These are phyloP conservation scores for Lycocerus yunnanus DNA, from an alignment of 2,888 invertebrate genomes.

Conservation along the genomic window DNA sequence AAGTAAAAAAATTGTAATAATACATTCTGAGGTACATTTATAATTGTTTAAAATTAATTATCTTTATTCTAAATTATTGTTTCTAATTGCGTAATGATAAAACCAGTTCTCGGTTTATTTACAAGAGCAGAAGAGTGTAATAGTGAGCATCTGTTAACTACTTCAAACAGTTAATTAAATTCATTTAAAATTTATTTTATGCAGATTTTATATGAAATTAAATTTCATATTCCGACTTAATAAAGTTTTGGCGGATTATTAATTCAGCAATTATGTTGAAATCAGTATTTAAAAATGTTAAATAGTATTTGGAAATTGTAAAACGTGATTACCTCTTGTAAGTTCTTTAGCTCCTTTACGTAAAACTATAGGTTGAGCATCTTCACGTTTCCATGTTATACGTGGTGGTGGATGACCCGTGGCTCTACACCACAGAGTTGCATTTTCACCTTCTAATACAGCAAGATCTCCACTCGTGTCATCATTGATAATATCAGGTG, in stretches of 20 bases:
- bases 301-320: neutral
- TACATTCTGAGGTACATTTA: too few species aligned
- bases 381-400: conserved; percentile 66
- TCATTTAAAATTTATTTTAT: neutral
- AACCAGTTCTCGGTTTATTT: conserved; percentile 29
- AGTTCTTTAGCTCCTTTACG: conserved; percentile 54
- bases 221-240: neutral
- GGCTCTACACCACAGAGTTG: conserved; percentile 73
- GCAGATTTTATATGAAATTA: neutral
- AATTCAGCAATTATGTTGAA: neutral
- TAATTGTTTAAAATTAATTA: neutral
- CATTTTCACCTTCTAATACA: conserved; percentile 74
- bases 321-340: conserved; percentile 50
- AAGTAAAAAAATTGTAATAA: too few species aligned
- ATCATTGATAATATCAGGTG: conserved; percentile 77
- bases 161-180: conserved; percentile 40
- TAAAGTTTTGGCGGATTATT: neutral
- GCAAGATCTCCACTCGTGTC: conserved; percentile 78
- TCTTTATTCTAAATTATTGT: neutral
- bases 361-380: conserved; percentile 58
- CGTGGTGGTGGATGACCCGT: conserved; percentile 73
- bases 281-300: conserved; percentile 13
- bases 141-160: conserved; percentile 38
- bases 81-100: neutral
- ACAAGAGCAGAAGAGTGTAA: conserved; percentile 34